phyloP scores from a whole-genome alignment of 1,140 invertebrate genomes.

The Piezodorus guildinii region DNA sequence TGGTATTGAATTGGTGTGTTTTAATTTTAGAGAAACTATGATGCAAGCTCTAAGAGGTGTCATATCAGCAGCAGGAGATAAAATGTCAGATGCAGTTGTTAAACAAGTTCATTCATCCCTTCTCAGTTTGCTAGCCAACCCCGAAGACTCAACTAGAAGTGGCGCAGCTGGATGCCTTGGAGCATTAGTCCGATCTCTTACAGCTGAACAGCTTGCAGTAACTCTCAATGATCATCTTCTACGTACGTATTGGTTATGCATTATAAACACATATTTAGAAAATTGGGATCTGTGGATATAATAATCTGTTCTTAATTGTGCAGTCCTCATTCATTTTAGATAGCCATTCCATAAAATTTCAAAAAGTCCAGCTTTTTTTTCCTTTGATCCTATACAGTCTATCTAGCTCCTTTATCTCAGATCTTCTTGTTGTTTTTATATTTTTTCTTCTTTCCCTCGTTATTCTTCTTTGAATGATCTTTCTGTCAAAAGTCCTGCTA shows the following conservation, averaged over 20 bases:
- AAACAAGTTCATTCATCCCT: constrained; percentile 64
- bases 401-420: no score
- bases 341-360: no score
- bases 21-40: constrained; percentile 64
- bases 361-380: no score
- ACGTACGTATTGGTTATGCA: constrained; percentile 35
- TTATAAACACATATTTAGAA: no score
- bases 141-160: constrained; percentile 68
- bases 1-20: neutral
- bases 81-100: constrained; percentile 72
- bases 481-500: no score
- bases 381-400: no score
- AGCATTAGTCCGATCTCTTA: constrained; percentile 64
- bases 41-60: constrained; percentile 77
- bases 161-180: constrained; percentile 80
- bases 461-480: no score
- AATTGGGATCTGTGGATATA: neutral
- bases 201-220: constrained; percentile 58
- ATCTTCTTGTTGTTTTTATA: no score
- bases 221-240: constrained; percentile 66
- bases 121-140: constrained; percentile 49
- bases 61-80: constrained; percentile 69
- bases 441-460: no score
- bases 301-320: neutral
- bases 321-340: no score